Evolutionary conservation across 2,797 vertebrate species (phyloP).

Genomic region (Urocyon cinereoargenteus): DNA sequence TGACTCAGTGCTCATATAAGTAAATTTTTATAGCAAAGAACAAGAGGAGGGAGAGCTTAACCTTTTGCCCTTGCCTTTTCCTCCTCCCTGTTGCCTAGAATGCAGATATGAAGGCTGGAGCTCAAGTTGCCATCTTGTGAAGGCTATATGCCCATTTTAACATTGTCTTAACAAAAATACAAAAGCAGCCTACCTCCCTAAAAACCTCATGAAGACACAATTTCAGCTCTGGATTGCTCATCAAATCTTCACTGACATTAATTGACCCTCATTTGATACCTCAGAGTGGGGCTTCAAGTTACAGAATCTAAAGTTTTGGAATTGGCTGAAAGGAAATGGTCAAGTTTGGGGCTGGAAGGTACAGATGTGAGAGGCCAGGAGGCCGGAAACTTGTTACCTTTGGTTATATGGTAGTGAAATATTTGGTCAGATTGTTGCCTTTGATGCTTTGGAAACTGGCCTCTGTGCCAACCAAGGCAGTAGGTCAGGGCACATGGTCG

Average conservation of each 20-base stretch:
- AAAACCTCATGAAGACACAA: not conserved
- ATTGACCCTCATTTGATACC: not conserved
- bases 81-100: not conserved
- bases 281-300: not conserved
- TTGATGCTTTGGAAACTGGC: not conserved
- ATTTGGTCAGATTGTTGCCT: not conserved
- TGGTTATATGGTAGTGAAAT: not conserved
- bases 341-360: not conserved
- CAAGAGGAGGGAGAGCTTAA: not conserved
- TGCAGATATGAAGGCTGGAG: not conserved
- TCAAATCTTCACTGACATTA: not conserved
- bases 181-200: not conserved
- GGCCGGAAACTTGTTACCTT: not conserved
- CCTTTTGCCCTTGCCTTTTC: not conserved
- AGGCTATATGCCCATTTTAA: not conserved
- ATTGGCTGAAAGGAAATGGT: not conserved
- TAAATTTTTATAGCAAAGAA: conserved; percentile 55
- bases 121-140: not conserved
- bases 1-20: conserved; percentile 65
- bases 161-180: not conserved
- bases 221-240: not conserved
- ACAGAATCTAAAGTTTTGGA: not conserved
- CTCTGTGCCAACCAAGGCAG: not conserved
- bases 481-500: not conserved
- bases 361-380: not conserved